These are phyloP conservation scores for Catagonus wagneri DNA, from an alignment of 2,113 vertebrate species.

Conservation along the genomic window DNA sequence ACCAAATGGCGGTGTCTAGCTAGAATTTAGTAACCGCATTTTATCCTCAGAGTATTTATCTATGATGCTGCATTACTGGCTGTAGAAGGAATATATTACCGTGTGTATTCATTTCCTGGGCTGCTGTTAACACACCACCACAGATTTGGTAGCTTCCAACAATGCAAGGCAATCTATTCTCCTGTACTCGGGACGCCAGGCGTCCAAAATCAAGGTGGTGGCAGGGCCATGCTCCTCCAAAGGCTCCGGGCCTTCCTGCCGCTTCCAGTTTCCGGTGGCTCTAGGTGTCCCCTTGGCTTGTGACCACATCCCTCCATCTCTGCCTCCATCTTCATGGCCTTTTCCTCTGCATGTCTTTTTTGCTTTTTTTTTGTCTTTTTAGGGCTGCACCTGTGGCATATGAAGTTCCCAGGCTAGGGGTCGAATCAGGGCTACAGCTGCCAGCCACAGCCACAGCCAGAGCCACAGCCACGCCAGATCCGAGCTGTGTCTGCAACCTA, in stretches of 20 bases:
- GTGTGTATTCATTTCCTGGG: not conserved
- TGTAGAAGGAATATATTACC: not conserved
- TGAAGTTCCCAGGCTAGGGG: too few species aligned
- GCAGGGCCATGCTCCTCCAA: not conserved
- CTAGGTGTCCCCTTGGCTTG: not conserved
- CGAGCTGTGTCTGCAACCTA: too few species aligned
- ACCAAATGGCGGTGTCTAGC: not conserved
- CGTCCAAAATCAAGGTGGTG: not conserved
- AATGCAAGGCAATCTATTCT: too few species aligned
- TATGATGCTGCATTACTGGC: too few species aligned
- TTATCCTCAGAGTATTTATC: not conserved
- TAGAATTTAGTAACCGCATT: too few species aligned
- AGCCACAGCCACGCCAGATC: too few species aligned
- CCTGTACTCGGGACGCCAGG: not conserved
- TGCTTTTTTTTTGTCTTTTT: too few species aligned
- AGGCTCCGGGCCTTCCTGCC: not conserved
- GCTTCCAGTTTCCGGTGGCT: not conserved
- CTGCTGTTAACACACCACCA: rapidly evolving
- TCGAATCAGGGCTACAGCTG: too few species aligned
- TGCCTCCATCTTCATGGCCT: not conserved
- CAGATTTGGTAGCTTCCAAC: too few species aligned
- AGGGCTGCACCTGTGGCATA: too few species aligned
- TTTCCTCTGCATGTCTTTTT: not conserved
- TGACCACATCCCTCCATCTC: not conserved
- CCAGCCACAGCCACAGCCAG: too few species aligned